Conservation (phyloP, 2,888 invertebrate species). For the Troides oblongomaculatus region DNA sequence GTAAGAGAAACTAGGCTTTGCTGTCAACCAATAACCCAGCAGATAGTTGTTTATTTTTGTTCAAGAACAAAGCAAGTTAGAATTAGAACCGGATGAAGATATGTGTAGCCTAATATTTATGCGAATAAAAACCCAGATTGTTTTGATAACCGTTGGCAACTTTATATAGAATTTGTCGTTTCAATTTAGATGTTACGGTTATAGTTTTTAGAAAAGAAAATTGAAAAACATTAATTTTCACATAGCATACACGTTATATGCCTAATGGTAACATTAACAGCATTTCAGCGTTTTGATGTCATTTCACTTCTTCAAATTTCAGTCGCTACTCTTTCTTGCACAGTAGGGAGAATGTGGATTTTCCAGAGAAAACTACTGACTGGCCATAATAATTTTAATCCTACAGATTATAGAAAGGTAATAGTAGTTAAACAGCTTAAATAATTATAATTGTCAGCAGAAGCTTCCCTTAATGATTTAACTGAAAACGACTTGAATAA, state of each 20-base stretch:
- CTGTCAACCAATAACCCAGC: conserved; percentile 29
- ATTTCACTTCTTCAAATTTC: too few relatives aligned
- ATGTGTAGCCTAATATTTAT: not conserved
- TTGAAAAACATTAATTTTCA: too few relatives aligned
- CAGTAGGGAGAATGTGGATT: too few relatives aligned
- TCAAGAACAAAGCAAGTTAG: conserved; percentile 9
- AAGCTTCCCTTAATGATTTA: conserved; percentile 25
- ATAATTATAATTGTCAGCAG: conserved; percentile 17
- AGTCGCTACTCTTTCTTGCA: too few relatives aligned
- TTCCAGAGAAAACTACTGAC: too few relatives aligned
- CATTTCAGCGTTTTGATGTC: too few relatives aligned
- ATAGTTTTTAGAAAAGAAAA: too few relatives aligned
- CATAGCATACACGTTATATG: too few relatives aligned
- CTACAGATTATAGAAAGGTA: not conserved
- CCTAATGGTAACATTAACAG: too few relatives aligned
- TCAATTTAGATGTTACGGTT: too few relatives aligned
- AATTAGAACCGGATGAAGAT: not conserved
- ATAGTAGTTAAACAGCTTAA: not conserved
- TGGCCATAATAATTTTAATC: too few relatives aligned
- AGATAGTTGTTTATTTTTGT: conserved; percentile 32
- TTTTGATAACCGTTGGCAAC: not conserved
- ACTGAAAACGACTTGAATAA: conserved; percentile 55
- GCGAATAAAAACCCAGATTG: not conserved
- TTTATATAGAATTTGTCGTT: too few relatives aligned
- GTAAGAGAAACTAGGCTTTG: conserved; percentile 59